A percentile compares a stretch with the other conserved stretches of the same genome.
phyloP scores from a whole-genome alignment of 2,797 vertebrate genomes.

The Megalops cyprinoides region DNA sequence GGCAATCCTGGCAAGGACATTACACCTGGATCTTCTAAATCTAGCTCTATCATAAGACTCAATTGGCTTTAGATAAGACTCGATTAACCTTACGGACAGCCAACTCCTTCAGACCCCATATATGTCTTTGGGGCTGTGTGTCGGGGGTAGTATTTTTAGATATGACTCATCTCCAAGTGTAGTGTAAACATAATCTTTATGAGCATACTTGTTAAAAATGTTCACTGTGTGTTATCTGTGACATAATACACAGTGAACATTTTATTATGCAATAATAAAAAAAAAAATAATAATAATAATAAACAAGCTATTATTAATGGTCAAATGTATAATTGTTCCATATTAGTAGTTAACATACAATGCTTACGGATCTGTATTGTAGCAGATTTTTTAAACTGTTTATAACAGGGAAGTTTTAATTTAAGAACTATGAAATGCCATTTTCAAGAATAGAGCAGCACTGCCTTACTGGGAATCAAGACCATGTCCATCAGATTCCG shows the following conservation, averaged over 20 bases:
- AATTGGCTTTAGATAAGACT: too few relatives aligned
- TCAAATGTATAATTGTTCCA: background rate
- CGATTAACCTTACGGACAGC: slow-evolving; percentile 39
- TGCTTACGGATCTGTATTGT: background rate
- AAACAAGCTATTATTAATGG: background rate
- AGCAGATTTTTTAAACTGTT: background rate
- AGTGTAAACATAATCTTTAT: slow-evolving; percentile 62
- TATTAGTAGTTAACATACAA: background rate
- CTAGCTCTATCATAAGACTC: slow-evolving; percentile 4
- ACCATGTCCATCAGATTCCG: background rate
- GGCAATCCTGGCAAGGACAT: slow-evolving; percentile 27
- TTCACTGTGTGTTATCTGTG: too few relatives aligned
- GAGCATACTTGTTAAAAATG: slow-evolving; percentile 61
- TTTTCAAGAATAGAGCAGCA: background rate
- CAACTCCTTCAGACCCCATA: slow-evolving; percentile 61
- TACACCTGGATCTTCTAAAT: slow-evolving; percentile 35
- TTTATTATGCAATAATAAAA: too few relatives aligned
- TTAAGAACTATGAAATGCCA: too few relatives aligned
- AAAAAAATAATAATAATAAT: too few relatives aligned
- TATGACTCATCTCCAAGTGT: slow-evolving; percentile 62
- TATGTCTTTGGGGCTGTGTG: slow-evolving; percentile 66
- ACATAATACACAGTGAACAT: slow-evolving; percentile 14
- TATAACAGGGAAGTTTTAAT: background rate
- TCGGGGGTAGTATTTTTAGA: slow-evolving; percentile 69
- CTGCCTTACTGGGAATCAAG: background rate